These are phyloP conservation scores for Caenorhabditis sp. DNA, from an alignment of 2,888 invertebrate species.

Conservation along the genomic window DNA sequence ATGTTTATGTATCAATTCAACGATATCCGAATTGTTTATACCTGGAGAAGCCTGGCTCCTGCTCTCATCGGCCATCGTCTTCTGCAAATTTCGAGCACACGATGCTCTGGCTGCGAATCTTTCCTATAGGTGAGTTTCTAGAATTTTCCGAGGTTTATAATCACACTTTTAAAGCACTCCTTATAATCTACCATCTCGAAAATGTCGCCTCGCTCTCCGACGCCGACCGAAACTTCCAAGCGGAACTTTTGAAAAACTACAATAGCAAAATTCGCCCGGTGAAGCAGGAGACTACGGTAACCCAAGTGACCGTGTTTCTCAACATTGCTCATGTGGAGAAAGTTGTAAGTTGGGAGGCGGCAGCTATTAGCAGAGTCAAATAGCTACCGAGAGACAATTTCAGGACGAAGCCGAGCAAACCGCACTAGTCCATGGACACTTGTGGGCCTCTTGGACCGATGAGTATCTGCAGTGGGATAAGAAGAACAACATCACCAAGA, in stretches of 20 bases:
- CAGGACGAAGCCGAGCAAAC: conserved; percentile 82
- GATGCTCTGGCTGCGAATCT: too few relatives aligned
- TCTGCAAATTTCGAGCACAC: too few relatives aligned
- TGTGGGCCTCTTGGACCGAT: conserved; percentile 81
- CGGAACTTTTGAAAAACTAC: conserved; percentile 14
- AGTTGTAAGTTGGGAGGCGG: conserved; percentile 81
- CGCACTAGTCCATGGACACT: conserved; percentile 79
- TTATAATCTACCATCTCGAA: background rate
- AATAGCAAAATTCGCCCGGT: conserved; percentile 76
- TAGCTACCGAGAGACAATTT: background rate
- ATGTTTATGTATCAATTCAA: too few relatives aligned
- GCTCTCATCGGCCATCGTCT: too few relatives aligned
- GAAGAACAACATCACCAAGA: conserved; percentile 70
- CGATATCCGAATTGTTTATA: too few relatives aligned
- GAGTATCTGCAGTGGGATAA: conserved; percentile 81
- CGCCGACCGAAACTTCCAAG: conserved; percentile 11
- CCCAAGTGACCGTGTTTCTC: conserved; percentile 76
- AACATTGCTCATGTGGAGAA: conserved; percentile 81
- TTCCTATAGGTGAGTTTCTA: too few relatives aligned
- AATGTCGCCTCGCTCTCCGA: background rate
- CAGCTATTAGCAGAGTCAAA: too few relatives aligned
- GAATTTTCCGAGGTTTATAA: background rate
- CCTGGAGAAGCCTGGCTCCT: too few relatives aligned
- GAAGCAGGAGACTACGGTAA: conserved; percentile 75
- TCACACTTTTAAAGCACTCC: background rate